Percentiles rank a stretch among this genome's conserved stretches.
These are phyloP conservation scores for Heliocidaris tuberculata DNA, from an alignment of 35 echinoderm and acorn worm species.

Conservation along the genomic window DNA sequence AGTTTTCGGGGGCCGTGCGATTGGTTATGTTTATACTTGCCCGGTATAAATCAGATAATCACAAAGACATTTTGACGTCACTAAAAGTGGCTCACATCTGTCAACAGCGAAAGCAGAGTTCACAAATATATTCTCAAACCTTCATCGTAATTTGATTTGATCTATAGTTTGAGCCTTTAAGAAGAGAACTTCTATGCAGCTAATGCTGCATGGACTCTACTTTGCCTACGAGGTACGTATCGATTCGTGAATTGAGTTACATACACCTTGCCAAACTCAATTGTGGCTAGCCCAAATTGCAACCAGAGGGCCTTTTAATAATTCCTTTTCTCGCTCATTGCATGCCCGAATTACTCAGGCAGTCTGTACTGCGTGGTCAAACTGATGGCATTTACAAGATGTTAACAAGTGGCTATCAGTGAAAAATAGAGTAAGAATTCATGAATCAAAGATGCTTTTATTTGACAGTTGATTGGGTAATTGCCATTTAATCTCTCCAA, in stretches of 20 bases:
- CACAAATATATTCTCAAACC: background rate
- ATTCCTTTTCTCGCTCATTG: background rate
- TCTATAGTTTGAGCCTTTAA: background rate
- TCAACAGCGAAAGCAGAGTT: background rate
- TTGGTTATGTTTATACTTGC: background rate
- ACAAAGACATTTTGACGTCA: background rate
- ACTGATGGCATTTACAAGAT: background rate
- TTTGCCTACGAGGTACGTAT: background rate
- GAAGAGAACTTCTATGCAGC: background rate
- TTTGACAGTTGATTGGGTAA: background rate
- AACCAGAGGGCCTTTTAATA: slow-evolving; percentile 41
- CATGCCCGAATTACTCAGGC: background rate
- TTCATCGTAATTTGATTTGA: background rate
- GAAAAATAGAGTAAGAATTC: background rate
- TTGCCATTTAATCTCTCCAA: background rate
- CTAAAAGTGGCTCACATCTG: background rate
- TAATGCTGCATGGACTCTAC: background rate
- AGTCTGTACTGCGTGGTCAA: background rate
- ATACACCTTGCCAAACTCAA: slow-evolving; percentile 32
- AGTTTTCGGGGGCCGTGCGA: background rate
- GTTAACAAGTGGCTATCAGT: background rate
- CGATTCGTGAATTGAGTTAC: slow-evolving; percentile 38
- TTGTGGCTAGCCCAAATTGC: slow-evolving; percentile 24
- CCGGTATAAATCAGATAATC: background rate
- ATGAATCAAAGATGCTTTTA: background rate